Base-by-base conservation (phyloP, 2,113 vertebrate species). In the Vulpes vulpes region DNA sequence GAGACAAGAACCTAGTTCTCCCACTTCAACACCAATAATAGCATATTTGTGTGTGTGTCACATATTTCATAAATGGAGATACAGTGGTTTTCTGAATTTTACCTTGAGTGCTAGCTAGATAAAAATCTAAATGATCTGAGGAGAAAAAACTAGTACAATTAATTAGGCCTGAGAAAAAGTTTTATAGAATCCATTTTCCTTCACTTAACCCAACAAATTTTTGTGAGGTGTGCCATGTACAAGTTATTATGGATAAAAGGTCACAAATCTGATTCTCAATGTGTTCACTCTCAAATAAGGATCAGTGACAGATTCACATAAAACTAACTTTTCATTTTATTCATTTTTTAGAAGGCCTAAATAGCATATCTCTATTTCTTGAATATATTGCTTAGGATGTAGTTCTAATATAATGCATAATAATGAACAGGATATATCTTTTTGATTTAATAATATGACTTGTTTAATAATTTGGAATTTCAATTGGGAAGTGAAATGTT, bases 71-170 rank as follows among this genome's bases (percentile, higher is more conserved):
- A 88, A 69, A 69, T 84, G 17, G 12, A 62, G 20, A 90, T 65
- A 79, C 49, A 95, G 30, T 60, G 14, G 14, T 65, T 89, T 87
- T 97, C 23, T 88, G 25, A 67, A 94, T 27, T 84, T 97, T 89
- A 89, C 81, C 71, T 95, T 84, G 73, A 78, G 76, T 87, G 32
- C 15, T 91, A 84, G 62, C 38, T 64, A 93, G 53, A 86, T 89
- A 80, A 90, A 93, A 95, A 83, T 91, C 8, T 87, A 83, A 91
- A n/a, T 80, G 51, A 83, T 87, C 8, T 25, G 12, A 59, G 85
- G 65, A 15, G 14, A 51, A 78, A 89, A 71, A 95, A 53, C 20
- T 43, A 67, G 16, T 53, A 53, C 7, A 84, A 74, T 67, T 79
- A 89, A 69, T 65, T 11, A 94, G 55, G 27, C 60, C 12, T 20